phyloP scores from a whole-genome alignment of 1,140 invertebrate genomes.

The Drosophila asahinai region DNA sequence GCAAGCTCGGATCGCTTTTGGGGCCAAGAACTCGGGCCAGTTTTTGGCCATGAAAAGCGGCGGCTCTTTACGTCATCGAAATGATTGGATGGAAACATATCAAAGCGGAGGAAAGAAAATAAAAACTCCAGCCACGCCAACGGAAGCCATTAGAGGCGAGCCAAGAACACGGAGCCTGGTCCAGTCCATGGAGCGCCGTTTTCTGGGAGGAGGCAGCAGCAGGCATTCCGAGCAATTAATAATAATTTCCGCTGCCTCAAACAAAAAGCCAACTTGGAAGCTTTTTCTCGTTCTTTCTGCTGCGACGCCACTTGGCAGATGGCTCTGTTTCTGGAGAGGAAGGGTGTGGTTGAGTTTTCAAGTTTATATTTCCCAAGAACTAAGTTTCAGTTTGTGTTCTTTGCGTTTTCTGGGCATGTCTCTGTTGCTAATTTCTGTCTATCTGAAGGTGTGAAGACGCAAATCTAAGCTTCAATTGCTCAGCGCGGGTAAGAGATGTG shows the following conservation, averaged over 20 bases:
- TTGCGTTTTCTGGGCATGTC: constrained; percentile 25
- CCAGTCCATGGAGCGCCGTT: constrained; percentile 24
- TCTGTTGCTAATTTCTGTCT: constrained; percentile 34
- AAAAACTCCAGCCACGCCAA: constrained; percentile 59
- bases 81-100: constrained; percentile 45
- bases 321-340: constrained; percentile 20
- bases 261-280: constrained; percentile 53
- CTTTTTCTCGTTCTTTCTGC: constrained; percentile 39
- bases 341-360: constrained; percentile 16
- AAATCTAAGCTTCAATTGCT: constrained; percentile 14
- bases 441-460: constrained; percentile 23
- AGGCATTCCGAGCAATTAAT: constrained; percentile 78
- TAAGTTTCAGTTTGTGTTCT: constrained; percentile 14
- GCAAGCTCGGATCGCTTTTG: constrained; percentile 20
- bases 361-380: constrained; percentile 39
- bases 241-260: constrained; percentile 76
- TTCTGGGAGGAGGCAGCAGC: constrained; percentile 22
- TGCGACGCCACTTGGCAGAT: constrained; percentile 36
- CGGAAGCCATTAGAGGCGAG: constrained; percentile 73
- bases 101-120: constrained; percentile 2
- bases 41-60: constrained; percentile 73
- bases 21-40: constrained; percentile 64
- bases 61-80: constrained; percentile 72
- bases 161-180: constrained; percentile 34
- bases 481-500: neutral